Conservation (phyloP, 1,140 invertebrate genomes). For the Brachionus rubens region DNA sequence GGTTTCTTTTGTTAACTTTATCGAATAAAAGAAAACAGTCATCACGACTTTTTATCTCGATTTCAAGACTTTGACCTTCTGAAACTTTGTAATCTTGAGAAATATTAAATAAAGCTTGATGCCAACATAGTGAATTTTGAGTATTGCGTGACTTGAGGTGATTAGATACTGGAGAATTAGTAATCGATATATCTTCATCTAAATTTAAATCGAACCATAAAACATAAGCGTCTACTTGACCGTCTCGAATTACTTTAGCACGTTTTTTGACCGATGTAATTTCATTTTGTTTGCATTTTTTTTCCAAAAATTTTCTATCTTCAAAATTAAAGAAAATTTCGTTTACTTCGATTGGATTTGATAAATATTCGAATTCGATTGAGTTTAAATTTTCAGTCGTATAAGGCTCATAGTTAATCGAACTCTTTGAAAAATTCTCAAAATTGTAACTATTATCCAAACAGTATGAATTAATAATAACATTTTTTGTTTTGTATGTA, state of each 20-base stretch:
- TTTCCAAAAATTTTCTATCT: slow-evolving; percentile 18
- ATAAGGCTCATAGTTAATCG: slow-evolving; percentile 28
- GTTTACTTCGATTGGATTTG: not conserved
- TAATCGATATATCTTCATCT: slow-evolving; percentile 16
- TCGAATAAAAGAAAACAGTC: slow-evolving; percentile 18
- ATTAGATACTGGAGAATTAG: slow-evolving; percentile 4
- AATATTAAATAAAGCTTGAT: slow-evolving; percentile 11
- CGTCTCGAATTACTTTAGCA: not conserved
- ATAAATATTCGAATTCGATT: slow-evolving; percentile 25
- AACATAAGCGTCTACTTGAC: slow-evolving; percentile 13
- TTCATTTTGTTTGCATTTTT: not conserved
- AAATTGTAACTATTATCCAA: slow-evolving; percentile 23
- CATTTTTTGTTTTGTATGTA: not conserved
- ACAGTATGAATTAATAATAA: not conserved
- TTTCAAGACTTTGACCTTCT: not conserved
- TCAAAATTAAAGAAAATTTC: slow-evolving; percentile 27
- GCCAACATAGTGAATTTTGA: slow-evolving; percentile 36
- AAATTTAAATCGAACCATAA: slow-evolving; percentile 41
- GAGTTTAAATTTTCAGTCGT: slow-evolving; percentile 9
- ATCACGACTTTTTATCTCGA: not conserved
- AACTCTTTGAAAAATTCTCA: not conserved
- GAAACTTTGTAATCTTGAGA: not conserved
- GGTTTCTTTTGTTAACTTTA: not conserved
- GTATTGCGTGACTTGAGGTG: not conserved
- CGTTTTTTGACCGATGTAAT: not conserved